Conservation (phyloP, 2,888 invertebrate species). For the Drosophila melanosoma region DNA sequence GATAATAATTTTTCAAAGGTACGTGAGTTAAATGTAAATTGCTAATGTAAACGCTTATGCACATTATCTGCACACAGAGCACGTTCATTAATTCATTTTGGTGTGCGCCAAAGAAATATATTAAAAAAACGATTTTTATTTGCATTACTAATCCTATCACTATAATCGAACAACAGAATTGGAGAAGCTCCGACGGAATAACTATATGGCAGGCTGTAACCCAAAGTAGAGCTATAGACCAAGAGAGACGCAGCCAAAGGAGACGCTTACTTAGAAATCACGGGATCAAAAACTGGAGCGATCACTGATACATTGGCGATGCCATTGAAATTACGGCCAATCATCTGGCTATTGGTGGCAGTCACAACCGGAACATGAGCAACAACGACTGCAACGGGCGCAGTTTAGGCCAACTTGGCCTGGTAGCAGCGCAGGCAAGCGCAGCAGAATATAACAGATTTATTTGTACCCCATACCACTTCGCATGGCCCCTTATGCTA, state of each 20-base stretch:
- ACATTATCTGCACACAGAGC: constrained; percentile 2
- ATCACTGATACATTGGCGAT: constrained; percentile 57
- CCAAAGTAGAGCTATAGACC: constrained; percentile 34
- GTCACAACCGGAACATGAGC: constrained; percentile 48
- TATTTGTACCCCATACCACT: constrained; percentile 19
- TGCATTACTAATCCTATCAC: background rate
- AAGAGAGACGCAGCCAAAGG: constrained; percentile 36
- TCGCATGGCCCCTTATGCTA: background rate
- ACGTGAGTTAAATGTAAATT: background rate
- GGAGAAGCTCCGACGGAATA: constrained; percentile 40
- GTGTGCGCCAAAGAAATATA: background rate
- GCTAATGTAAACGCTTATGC: background rate
- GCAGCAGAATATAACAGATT: too few species aligned
- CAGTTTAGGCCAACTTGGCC: constrained; percentile 59
- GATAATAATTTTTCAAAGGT: background rate
- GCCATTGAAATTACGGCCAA: constrained; percentile 75
- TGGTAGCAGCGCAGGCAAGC: constrained; percentile 65
- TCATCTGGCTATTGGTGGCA: constrained; percentile 70
- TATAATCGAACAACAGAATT: constrained; percentile 25
- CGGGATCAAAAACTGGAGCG: constrained; percentile 24
- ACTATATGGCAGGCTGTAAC: constrained; percentile 40
- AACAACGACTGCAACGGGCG: constrained; percentile 53
- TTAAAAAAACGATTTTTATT: constrained; percentile 5
- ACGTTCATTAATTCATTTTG: background rate
- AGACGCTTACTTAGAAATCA: too few species aligned